Percentiles rank a stretch among this genome's conserved stretches.
Conservation (phyloP, 2,113 vertebrate genomes). For the Ceyx melanurus region DNA sequence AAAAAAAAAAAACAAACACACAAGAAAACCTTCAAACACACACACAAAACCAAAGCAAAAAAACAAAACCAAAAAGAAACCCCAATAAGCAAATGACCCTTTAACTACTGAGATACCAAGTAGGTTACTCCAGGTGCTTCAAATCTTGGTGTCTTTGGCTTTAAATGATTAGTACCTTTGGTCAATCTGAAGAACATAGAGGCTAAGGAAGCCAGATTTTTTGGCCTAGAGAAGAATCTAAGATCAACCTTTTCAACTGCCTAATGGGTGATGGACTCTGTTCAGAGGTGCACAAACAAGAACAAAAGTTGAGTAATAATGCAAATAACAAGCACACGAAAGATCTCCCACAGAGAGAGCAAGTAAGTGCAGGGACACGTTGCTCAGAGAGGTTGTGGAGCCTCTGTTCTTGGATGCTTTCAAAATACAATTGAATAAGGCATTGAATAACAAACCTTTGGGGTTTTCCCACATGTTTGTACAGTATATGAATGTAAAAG, state of each 20-base stretch:
- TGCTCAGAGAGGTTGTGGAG: background rate
- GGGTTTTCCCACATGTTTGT: fast-evolving
- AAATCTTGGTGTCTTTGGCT: background rate
- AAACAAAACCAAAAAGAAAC: no score
- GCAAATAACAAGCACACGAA: background rate
- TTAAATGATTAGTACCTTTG: background rate
- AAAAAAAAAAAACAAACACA: no score
- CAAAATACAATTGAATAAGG: background rate
- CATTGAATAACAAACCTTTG: background rate
- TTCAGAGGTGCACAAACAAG: background rate
- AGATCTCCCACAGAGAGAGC: background rate
- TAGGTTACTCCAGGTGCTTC: background rate
- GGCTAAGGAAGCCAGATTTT: background rate
- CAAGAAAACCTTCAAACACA: no score
- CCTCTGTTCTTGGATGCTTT: background rate
- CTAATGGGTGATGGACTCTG: background rate
- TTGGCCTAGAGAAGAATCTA: background rate
- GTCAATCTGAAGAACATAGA: background rate
- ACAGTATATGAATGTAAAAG: background rate
- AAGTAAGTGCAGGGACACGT: fast-evolving
- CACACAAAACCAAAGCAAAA: no score
- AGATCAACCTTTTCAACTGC: background rate
- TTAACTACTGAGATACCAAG: background rate
- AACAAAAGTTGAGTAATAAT: background rate
- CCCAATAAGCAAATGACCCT: no score